Evolutionary conservation across 2,113 vertebrate species (phyloP).

Genomic region (Lampris incognitus): DNA sequence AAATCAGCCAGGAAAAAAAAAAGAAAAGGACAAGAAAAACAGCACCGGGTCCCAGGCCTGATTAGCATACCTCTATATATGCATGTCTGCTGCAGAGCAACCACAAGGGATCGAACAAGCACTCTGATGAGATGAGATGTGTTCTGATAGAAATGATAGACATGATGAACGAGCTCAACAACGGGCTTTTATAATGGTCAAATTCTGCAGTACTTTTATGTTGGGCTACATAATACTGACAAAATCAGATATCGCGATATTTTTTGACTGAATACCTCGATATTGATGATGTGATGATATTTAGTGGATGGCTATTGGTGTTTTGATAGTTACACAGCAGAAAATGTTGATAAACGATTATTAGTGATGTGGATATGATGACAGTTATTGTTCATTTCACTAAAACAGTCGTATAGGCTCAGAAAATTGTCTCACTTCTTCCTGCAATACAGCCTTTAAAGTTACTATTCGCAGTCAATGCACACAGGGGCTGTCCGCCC

Average conservation of each 20-base stretch:
- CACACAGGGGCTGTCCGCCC: no score
- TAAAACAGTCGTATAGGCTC: no score
- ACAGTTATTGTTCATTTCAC: no score
- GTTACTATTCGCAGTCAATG: no score
- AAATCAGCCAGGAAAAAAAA: conserved; percentile 86
- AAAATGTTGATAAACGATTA: no score
- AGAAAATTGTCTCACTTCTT: no score
- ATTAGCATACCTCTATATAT: conserved; percentile 81
- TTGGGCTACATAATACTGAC: no score
- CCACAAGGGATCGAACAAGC: conserved; percentile 60
- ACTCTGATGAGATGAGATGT: conserved; percentile 50
- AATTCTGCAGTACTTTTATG: not conserved
- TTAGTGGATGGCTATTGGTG: no score
- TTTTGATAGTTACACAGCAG: no score
- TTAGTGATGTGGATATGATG: no score
- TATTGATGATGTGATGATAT: not conserved
- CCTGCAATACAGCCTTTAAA: no score
- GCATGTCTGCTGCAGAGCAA: conserved; percentile 60
- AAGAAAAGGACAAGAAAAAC: conserved; percentile 52
- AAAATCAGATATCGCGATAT: not conserved
- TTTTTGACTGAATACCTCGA: not conserved
- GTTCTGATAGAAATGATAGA: conserved; percentile 23
- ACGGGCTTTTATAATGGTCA: conserved; percentile 5
- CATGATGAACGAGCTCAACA: conserved; percentile 22
- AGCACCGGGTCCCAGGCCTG: conserved; percentile 81